Conservation (phyloP, 2,113 vertebrate species). For the Gambusia affinis region DNA sequence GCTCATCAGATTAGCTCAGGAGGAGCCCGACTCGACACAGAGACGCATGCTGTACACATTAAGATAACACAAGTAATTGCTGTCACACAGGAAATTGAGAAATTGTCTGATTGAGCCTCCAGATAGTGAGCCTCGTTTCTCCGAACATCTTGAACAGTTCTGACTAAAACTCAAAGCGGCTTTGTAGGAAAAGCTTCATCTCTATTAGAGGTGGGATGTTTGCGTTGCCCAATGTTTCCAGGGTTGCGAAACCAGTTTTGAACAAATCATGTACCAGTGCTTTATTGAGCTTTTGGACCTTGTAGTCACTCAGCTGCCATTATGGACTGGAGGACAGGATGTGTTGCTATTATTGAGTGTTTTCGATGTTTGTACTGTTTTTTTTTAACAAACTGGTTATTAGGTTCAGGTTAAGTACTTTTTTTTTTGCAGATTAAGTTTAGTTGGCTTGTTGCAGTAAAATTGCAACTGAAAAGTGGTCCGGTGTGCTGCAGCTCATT, state of each 20-base stretch:
- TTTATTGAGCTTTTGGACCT: neutral
- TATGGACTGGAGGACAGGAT: neutral
- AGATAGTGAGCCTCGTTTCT: neutral
- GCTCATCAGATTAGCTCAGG: neutral
- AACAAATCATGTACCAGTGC: neutral
- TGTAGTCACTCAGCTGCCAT: too few relatives aligned
- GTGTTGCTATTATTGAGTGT: neutral
- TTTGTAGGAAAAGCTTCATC: too few relatives aligned
- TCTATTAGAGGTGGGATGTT: neutral
- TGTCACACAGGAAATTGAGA: conserved; percentile 25
- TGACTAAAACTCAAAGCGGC: neutral
- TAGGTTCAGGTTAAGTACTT: too few relatives aligned
- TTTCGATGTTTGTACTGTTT: neutral
- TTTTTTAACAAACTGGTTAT: neutral
- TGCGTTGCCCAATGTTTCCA: neutral
- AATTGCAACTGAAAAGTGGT: neutral
- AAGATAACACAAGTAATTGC: neutral
- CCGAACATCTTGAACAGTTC: neutral
- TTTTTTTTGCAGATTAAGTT: too few relatives aligned
- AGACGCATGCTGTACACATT: neutral
- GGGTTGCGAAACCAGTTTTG: neutral
- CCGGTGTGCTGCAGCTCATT: neutral
- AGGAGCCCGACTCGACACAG: neutral
- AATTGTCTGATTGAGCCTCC: neutral
- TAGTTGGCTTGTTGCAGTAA: too few relatives aligned